A percentile compares a stretch with the other conserved stretches of the same genome.
Conservation (phyloP, 2,888 invertebrate species). For the Hypomecis atomaria region DNA sequence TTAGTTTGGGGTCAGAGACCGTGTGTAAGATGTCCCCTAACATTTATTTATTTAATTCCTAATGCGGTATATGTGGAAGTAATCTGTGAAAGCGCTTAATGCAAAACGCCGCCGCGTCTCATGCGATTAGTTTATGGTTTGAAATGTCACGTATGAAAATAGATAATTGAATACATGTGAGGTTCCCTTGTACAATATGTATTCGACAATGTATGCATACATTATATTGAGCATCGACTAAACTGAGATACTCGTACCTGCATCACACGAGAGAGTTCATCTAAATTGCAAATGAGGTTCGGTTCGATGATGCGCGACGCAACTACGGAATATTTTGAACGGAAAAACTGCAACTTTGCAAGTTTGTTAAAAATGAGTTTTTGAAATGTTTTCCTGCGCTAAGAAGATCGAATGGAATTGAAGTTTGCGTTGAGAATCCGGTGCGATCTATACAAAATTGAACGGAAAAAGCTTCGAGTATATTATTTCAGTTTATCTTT, state of each 20-base stretch:
- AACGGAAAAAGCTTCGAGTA: background rate
- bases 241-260: slow-evolving; percentile 33
- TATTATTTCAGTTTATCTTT: background rate
- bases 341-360: slow-evolving; percentile 15
- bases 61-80: too few species aligned
- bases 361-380: slow-evolving; percentile 19
- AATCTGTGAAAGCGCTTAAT: slow-evolving; percentile 1
- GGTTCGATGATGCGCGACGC: slow-evolving; percentile 21
- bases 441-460: background rate
- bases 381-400: slow-evolving; percentile 2
- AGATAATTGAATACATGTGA: slow-evolving; percentile 22
- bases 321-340: slow-evolving; percentile 14
- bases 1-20: too few species aligned
- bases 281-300: slow-evolving; percentile 40
- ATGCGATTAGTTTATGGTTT: slow-evolving; percentile 17
- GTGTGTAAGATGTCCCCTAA: too few species aligned
- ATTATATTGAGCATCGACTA: slow-evolving; percentile 23
- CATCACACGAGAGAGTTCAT: slow-evolving; percentile 32
- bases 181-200: slow-evolving; percentile 7
- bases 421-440: background rate
- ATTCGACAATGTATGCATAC: slow-evolving; percentile 23
- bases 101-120: slow-evolving; percentile 18
- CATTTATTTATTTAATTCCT: too few species aligned
- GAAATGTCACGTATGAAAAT: slow-evolving; percentile 30
- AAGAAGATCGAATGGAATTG: slow-evolving; percentile 6